A percentile compares a stretch with the other conserved stretches of the same genome.
phyloP scores from a whole-genome alignment of 2,888 invertebrate species.

The Augochlorella aurata region DNA sequence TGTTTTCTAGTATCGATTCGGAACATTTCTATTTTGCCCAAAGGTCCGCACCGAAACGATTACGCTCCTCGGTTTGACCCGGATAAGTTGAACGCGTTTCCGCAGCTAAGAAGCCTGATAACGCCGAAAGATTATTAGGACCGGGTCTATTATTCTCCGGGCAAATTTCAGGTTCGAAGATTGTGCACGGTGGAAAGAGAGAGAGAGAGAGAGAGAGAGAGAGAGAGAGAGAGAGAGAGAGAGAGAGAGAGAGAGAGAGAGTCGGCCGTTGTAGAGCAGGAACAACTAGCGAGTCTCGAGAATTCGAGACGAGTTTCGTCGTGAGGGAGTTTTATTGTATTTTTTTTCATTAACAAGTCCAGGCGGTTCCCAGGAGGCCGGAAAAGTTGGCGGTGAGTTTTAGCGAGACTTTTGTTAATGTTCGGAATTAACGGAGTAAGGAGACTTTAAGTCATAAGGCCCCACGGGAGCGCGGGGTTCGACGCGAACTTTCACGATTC shows the following conservation, averaged over 20 bases:
- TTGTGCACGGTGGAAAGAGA: conserved; percentile 21
- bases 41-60: too few species aligned
- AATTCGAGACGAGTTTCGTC: conserved; percentile 67
- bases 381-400: conserved; percentile 80
- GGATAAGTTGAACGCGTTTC: too few species aligned
- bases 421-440: conserved; percentile 82
- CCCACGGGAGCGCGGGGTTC: conserved; percentile 78
- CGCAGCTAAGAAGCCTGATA: background rate
- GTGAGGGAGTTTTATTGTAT: conserved; percentile 79
- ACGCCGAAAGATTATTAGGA: background rate
- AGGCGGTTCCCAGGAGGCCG: conserved; percentile 71
- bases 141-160: background rate
- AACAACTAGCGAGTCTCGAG: conserved; percentile 56
- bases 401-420: conserved; percentile 82
- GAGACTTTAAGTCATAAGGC: conserved; percentile 82
- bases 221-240: conserved; percentile 8
- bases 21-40: too few species aligned
- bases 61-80: too few species aligned
- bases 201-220: background rate
- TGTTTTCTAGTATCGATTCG: too few species aligned
- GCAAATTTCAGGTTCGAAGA: conserved; percentile 28
- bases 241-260: background rate
- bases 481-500: conserved; percentile 81
- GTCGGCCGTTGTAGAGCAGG: conserved; percentile 45
- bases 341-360: conserved; percentile 82